phyloP scores from a whole-genome alignment of 2,113 vertebrate species.

The Microtus ochrogaster region DNA sequence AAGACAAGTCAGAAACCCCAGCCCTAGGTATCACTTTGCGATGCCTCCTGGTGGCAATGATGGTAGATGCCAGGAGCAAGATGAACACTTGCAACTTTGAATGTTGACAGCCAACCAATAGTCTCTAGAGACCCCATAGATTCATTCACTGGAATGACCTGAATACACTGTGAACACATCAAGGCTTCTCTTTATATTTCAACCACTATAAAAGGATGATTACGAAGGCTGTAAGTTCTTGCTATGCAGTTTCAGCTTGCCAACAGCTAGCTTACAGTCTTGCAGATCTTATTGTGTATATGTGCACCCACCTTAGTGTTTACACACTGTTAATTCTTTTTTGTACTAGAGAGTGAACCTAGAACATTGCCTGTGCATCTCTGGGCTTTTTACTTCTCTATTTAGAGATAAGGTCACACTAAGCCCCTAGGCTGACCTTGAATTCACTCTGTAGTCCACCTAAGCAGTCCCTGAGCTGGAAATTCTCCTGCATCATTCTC shows the following conservation, averaged over 20 bases:
- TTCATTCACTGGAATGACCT: background rate
- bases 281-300: background rate
- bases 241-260: background rate
- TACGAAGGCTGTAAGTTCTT: slow-evolving; percentile 1
- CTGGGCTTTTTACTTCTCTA: background rate
- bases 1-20: background rate
- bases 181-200: background rate
- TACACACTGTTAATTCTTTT: background rate
- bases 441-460: background rate
- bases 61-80: background rate
- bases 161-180: background rate
- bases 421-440: background rate
- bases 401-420: background rate
- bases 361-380: too few relatives aligned
- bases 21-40: slow-evolving; percentile 11
- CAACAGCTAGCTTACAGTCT: slow-evolving; percentile 26
- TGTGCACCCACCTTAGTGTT: background rate
- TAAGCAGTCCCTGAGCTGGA: background rate
- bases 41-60: slow-evolving; percentile 59
- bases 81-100: background rate
- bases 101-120: background rate
- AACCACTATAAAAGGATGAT: slow-evolving; percentile 5
- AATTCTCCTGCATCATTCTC: background rate
- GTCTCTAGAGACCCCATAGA: background rate
- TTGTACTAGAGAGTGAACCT: background rate